Evolutionary conservation across 2,888 invertebrate species (phyloP).

Genomic region (Geophilus truncorum): DNA sequence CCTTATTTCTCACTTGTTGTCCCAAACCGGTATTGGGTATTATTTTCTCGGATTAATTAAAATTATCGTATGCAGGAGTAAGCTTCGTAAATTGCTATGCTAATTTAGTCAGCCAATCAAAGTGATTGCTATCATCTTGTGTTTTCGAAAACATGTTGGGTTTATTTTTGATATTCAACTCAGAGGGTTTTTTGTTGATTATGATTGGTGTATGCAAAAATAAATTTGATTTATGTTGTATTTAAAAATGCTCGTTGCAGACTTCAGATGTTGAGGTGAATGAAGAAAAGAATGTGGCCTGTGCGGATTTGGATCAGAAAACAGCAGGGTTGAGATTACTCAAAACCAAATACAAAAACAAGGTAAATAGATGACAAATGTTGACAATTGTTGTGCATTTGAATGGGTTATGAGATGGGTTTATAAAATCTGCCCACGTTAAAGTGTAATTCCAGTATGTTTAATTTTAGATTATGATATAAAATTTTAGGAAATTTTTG

Average conservation of each 20-base stretch:
- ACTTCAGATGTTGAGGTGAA: slow-evolving; percentile 25
- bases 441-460: no score
- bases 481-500: no score
- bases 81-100: not conserved
- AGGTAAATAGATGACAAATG: no score
- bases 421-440: no score
- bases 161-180: not conserved
- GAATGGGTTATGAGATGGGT: no score
- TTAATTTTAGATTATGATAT: no score
- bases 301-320: slow-evolving; percentile 2
- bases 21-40: not conserved
- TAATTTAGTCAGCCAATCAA: not conserved
- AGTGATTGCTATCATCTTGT: not conserved
- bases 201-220: not conserved
- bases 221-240: not conserved
- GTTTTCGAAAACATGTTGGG: not conserved
- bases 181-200: not conserved
- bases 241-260: not conserved
- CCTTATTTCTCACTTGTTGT: not conserved
- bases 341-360: not conserved
- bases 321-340: slow-evolving; percentile 18
- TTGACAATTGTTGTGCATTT: no score
- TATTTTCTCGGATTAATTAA: not conserved
- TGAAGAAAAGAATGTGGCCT: slow-evolving; percentile 4
- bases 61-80: not conserved